Evolutionary conservation across 1,140 invertebrate species (phyloP).

Genomic region (Lepidurus arcticus): DNA sequence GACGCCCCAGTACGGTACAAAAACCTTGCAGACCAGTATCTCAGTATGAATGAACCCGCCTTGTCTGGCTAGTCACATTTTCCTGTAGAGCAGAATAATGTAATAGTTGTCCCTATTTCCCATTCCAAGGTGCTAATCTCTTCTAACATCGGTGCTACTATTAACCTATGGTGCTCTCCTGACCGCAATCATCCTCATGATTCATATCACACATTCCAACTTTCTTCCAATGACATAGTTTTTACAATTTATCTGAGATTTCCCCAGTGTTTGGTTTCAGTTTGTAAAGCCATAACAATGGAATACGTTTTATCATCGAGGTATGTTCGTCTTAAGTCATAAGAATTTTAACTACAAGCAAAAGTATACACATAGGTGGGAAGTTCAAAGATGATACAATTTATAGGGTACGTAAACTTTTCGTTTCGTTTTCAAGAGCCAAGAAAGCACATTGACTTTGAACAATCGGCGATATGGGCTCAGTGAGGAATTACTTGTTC

Average conservation of each 20-base stretch:
- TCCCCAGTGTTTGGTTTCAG: too few relatives aligned
- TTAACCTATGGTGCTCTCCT: neutral
- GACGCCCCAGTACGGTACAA: constrained; percentile 1
- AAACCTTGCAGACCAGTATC: neutral
- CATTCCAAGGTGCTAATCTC: neutral
- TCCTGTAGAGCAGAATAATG: neutral
- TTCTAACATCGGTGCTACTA: neutral
- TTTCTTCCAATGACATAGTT: too few relatives aligned
- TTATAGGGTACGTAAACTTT: too few relatives aligned
- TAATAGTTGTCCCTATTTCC: neutral
- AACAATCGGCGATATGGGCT: neutral
- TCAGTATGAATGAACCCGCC: constrained; percentile 18
- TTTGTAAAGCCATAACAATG: too few relatives aligned
- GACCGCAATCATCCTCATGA: neutral
- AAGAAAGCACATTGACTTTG: too few relatives aligned
- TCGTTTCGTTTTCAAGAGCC: too few relatives aligned
- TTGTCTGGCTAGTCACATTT: neutral
- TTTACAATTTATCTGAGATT: too few relatives aligned
- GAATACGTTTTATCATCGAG: too few relatives aligned
- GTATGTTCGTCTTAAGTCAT: too few relatives aligned
- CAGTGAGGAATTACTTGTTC: neutral
- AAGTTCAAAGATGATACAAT: too few relatives aligned
- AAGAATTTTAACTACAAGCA: too few relatives aligned
- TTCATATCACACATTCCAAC: neutral
- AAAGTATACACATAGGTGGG: too few relatives aligned